Conservation (phyloP, 2,797 vertebrate species). For the Sebastiscus tertius region DNA sequence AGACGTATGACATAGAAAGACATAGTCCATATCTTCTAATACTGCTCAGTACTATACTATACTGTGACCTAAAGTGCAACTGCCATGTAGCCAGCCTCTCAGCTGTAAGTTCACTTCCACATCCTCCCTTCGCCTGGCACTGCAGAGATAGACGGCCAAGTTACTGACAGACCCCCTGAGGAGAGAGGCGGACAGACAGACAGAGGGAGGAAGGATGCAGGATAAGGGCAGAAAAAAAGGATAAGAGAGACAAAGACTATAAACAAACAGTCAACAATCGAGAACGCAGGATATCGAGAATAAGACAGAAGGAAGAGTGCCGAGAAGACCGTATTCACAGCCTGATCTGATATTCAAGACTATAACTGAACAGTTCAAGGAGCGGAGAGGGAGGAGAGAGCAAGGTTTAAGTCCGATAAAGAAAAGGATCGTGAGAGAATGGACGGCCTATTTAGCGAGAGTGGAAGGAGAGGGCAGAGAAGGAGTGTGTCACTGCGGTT, state of each 20-base stretch:
- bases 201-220: conserved; percentile 61
- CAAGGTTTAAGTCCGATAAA: conserved; percentile 40
- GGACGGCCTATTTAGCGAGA: conserved; percentile 39
- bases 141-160: conserved; percentile 23
- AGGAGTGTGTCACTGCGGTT: conserved; percentile 52
- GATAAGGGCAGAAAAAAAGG: conserved; percentile 36
- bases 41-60: background rate
- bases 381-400: conserved; percentile 25
- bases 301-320: conserved; percentile 12
- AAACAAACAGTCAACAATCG: conserved; percentile 45
- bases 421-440: conserved; percentile 25
- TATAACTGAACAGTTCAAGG: conserved; percentile 2
- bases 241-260: conserved; percentile 27
- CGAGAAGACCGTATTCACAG: conserved; percentile 4
- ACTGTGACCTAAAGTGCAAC: background rate
- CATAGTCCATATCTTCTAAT: background rate
- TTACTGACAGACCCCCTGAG: conserved; percentile 46
- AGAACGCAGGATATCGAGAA: conserved; percentile 37
- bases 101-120: conserved; percentile 36
- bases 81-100: background rate
- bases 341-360: conserved; percentile 29
- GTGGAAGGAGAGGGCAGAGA: conserved; percentile 26
- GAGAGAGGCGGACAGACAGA: conserved; percentile 40
- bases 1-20: background rate
- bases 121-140: conserved; percentile 45